A percentile compares a stretch with the other conserved stretches of the same genome.
These are phyloP conservation scores for Lobophora halterata DNA, from an alignment of 2,888 invertebrate species.

Conservation along the genomic window DNA sequence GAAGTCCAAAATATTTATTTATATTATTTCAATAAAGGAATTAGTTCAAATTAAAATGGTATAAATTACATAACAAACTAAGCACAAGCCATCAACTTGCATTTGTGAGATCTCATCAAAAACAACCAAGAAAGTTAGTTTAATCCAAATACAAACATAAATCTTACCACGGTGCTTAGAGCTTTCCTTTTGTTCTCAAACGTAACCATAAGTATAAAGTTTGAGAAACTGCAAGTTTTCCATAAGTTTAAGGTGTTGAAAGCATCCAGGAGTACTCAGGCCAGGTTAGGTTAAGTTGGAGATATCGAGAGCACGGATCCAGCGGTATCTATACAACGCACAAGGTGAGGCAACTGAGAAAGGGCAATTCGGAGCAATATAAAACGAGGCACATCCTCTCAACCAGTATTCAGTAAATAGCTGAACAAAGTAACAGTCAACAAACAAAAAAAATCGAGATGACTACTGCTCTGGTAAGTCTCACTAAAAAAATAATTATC, in stretches of 20 bases:
- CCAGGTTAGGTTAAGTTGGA: constrained; percentile 40
- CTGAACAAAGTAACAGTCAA: constrained; percentile 57
- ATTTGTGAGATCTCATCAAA: too few species aligned
- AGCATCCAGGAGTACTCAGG: constrained; percentile 26
- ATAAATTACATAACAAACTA: too few species aligned
- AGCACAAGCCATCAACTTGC: too few species aligned
- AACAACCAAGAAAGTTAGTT: too few species aligned
- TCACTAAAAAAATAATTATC: constrained; percentile 10
- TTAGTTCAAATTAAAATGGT: too few species aligned
- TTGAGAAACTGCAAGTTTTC: not conserved
- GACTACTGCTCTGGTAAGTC: constrained; percentile 64
- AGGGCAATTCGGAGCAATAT: constrained; percentile 77
- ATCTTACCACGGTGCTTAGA: too few species aligned
- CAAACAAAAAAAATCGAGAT: constrained; percentile 49
- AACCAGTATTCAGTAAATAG: constrained; percentile 66
- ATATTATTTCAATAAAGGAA: too few species aligned
- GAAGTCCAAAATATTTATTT: too few species aligned
- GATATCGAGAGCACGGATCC: constrained; percentile 55
- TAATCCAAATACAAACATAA: too few species aligned
- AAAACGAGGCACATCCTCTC: constrained; percentile 74
- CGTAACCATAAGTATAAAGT: too few species aligned
- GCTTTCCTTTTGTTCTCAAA: too few species aligned
- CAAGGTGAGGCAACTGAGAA: constrained; percentile 78
- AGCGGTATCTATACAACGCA: constrained; percentile 61
- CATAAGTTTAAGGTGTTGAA: constrained; percentile 5